Evolutionary conservation across 2,113 vertebrate genomes (phyloP).

Genomic region (Casuarius casuarius): DNA sequence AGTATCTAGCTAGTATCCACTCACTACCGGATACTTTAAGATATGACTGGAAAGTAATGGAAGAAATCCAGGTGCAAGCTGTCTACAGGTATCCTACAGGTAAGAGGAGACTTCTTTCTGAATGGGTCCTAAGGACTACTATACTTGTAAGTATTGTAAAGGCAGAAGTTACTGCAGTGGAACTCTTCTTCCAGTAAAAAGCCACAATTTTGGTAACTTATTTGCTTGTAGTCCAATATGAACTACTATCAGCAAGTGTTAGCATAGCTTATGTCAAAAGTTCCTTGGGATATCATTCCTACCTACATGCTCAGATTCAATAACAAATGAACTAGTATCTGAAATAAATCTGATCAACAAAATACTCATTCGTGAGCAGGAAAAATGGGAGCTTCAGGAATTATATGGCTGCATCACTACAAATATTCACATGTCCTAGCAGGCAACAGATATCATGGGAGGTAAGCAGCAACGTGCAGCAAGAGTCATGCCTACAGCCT

Average conservation of each 20-base stretch:
- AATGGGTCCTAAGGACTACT: background rate
- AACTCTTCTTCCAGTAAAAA: background rate
- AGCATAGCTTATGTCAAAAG: background rate
- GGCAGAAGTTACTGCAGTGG: background rate
- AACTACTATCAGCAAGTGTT: background rate
- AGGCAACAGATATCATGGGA: too few relatives aligned
- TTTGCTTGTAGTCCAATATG: background rate
- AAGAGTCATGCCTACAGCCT: too few relatives aligned
- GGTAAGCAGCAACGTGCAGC: too few relatives aligned
- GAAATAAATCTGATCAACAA: background rate
- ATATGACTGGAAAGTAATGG: background rate
- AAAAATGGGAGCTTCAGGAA: too few relatives aligned
- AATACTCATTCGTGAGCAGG: background rate
- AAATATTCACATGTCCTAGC: too few relatives aligned
- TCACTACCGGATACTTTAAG: background rate
- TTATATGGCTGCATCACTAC: too few relatives aligned
- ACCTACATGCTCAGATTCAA: too few relatives aligned
- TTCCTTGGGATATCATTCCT: background rate
- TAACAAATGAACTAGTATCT: too few relatives aligned
- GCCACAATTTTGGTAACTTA: background rate
- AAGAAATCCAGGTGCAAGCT: background rate
- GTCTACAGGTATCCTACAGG: background rate
- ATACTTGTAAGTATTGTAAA: background rate
- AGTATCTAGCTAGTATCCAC: background rate
- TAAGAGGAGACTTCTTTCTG: background rate